Evolutionary conservation across 2,888 invertebrate genomes (phyloP).

Genomic region (Sesamia inferens): DNA sequence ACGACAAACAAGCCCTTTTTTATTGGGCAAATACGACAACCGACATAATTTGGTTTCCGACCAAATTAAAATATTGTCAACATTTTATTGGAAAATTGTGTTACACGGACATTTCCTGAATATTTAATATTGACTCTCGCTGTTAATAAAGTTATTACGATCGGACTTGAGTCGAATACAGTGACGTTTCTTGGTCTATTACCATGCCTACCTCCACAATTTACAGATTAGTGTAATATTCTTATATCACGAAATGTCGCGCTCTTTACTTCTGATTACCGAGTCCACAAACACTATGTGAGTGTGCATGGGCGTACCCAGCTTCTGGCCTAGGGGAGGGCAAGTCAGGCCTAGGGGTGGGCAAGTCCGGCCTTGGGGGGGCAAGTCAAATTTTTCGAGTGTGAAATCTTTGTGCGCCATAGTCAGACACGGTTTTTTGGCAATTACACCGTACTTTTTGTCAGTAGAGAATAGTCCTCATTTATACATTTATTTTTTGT

Average conservation of each 20-base stretch:
- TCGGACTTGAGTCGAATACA: background rate
- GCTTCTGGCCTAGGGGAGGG: no score
- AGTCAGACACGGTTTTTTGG: no score
- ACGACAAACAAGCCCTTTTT: constrained; percentile 59
- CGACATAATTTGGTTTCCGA: constrained; percentile 56
- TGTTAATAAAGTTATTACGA: constrained; percentile 25
- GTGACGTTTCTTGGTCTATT: background rate
- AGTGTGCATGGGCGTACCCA: background rate
- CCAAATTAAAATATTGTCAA: constrained; percentile 59
- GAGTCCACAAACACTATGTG: background rate
- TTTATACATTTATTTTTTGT: no score
- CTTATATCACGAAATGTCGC: background rate
- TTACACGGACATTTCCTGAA: constrained; percentile 51
- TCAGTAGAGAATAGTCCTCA: no score
- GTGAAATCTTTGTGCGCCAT: no score
- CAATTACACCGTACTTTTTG: no score
- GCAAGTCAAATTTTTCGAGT: no score
- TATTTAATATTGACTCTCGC: constrained; percentile 22
- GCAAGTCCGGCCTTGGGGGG: no score
- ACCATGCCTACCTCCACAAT: background rate
- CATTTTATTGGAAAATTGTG: constrained; percentile 62
- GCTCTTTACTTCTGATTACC: background rate
- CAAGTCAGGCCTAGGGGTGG: no score
- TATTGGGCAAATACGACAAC: constrained; percentile 40
- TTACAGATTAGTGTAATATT: background rate